Evolutionary conservation across 30 jellyfish, hydroid and myxozoan species (phyloP).

Genomic region (Pseudorhiza aurosa): DNA sequence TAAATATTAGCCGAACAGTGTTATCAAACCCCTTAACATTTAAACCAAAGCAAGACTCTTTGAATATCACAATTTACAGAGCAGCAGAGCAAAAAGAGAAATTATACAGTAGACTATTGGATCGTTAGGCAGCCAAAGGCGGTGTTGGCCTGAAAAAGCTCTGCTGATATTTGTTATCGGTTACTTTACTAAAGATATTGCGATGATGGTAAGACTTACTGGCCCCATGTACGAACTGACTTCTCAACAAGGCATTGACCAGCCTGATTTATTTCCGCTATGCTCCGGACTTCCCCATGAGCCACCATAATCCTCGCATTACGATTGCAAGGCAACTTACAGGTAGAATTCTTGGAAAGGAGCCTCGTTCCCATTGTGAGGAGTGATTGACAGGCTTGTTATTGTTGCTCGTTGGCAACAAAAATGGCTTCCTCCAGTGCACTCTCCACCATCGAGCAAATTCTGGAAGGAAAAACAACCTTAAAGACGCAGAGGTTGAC

Average conservation of each 20-base stretch:
- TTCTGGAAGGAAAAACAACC: slow-evolving; percentile 75
- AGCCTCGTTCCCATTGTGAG: slow-evolving; percentile 9
- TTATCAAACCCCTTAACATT: too few relatives aligned
- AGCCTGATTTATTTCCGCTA: slow-evolving; percentile 24
- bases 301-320: slow-evolving; percentile 9
- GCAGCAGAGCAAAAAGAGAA: too few relatives aligned
- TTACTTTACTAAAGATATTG: too few relatives aligned
- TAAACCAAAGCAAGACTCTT: too few relatives aligned
- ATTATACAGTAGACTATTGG: too few relatives aligned
- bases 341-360: not conserved
- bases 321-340: not conserved
- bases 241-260: slow-evolving; percentile 14
- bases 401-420: slow-evolving; percentile 4
- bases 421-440: slow-evolving; percentile 72
- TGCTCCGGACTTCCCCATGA: slow-evolving; percentile 15
- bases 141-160: too few relatives aligned
- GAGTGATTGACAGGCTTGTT: not conserved
- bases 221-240: slow-evolving; percentile 69
- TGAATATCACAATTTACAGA: too few relatives aligned
- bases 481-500: slow-evolving; percentile 59
- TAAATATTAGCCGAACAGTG: too few relatives aligned
- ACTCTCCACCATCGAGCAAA: slow-evolving; percentile 60
- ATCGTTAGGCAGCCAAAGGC: too few relatives aligned
- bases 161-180: too few relatives aligned
- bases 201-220: slow-evolving; percentile 34